These are phyloP conservation scores for Catamblyrhynchus diadema DNA, from an alignment of 2,797 vertebrate genomes.

Conservation along the genomic window DNA sequence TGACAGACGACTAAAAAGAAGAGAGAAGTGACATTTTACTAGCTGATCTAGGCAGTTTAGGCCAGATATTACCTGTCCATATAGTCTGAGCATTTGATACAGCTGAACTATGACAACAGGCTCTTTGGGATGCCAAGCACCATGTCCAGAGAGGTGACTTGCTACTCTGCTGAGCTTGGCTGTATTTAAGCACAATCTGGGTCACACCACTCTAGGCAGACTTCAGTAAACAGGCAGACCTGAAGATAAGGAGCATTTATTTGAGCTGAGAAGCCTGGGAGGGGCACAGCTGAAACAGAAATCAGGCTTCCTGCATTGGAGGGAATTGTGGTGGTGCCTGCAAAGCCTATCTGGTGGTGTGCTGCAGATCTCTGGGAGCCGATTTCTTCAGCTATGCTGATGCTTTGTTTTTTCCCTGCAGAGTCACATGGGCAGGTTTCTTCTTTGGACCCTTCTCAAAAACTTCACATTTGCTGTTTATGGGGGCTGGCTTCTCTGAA, in stretches of 20 bases:
- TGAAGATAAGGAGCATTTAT: neutral
- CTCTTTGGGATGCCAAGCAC: neutral
- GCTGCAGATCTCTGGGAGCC: neutral
- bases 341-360: neutral
- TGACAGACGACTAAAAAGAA: neutral
- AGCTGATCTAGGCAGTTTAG: neutral
- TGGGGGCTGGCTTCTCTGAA: neutral
- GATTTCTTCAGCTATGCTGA: neutral
- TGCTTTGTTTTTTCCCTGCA: neutral
- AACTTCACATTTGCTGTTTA: neutral
- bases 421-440: neutral
- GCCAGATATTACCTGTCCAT: rapidly evolving
- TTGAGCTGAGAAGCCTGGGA: neutral
- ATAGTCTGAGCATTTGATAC: neutral
- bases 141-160: neutral
- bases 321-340: neutral
- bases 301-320: rapidly evolving
- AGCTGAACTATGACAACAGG: neutral
- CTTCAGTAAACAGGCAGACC: neutral
- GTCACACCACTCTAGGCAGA: neutral
- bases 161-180: neutral
- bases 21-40: neutral
- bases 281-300: neutral
- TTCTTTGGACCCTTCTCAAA: neutral
- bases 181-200: neutral